Evolutionary conservation across 2,888 invertebrate species (phyloP).

Genomic region (Diachrysia chrysitis): DNA sequence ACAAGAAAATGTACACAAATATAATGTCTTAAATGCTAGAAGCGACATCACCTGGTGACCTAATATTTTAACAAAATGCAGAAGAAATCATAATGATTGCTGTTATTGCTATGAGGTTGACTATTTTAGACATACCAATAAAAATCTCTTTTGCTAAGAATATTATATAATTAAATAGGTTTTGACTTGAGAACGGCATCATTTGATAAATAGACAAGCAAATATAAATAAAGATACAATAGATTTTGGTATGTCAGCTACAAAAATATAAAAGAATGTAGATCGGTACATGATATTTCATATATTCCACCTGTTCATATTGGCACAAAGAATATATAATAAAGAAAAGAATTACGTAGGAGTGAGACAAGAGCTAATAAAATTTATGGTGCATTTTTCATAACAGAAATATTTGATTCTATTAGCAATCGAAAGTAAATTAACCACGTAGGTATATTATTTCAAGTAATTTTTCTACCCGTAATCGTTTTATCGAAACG

Average conservation of each 20-base stretch:
- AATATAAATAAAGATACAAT: background rate
- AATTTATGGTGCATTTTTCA: constrained; percentile 42
- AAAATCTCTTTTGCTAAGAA: no score
- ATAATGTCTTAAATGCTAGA: constrained; percentile 48
- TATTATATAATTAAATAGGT: background rate
- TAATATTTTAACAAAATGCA: constrained; percentile 10
- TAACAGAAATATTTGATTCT: constrained; percentile 30
- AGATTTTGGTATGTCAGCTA: constrained; percentile 11
- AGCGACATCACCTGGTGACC: constrained; percentile 42
- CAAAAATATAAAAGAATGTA: constrained; percentile 31
- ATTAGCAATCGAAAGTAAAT: constrained; percentile 36
- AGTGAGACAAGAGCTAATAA: constrained; percentile 46
- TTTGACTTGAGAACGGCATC: background rate
- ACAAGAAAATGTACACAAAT: constrained; percentile 78
- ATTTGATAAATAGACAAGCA: no score
- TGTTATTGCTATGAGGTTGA: background rate
- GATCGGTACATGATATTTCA: constrained; percentile 34
- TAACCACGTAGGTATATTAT: constrained; percentile 38
- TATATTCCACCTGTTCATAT: constrained; percentile 45
- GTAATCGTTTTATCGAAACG: constrained; percentile 57
- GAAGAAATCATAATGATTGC: constrained; percentile 12
- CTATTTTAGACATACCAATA: no score
- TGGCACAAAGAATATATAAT: constrained; percentile 50
- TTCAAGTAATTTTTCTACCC: constrained; percentile 37
- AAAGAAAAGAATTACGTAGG: constrained; percentile 34